Conservation (phyloP, 2,888 invertebrate species). For the Gastrophysa polygoni region DNA sequence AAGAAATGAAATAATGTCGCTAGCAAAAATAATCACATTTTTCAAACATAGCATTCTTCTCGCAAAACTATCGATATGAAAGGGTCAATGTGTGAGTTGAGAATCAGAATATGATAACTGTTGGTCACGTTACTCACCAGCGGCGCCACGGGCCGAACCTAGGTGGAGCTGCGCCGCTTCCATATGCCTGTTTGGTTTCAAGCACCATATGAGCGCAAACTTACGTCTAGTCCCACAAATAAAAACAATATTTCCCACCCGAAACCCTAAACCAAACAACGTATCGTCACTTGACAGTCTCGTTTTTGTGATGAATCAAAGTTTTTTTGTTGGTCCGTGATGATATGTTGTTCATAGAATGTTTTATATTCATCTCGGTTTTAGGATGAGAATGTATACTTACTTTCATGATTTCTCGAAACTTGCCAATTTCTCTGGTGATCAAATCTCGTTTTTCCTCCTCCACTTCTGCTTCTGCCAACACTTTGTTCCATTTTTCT, state of each 20-base stretch:
- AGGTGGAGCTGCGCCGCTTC: conserved; percentile 59
- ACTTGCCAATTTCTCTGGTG: conserved; percentile 96
- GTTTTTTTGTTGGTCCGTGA: no score
- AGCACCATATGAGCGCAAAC: conserved; percentile 59
- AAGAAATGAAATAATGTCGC: no score
- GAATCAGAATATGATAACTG: conserved; percentile 20
- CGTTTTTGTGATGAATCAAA: no score
- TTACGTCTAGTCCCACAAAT: conserved; percentile 51
- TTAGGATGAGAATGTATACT: conserved; percentile 46
- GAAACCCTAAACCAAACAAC: conserved; percentile 32
- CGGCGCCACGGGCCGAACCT: conserved; percentile 59
- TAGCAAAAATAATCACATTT: no score
- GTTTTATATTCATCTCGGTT: background rate
- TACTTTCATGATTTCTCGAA: conserved; percentile 97
- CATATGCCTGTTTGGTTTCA: conserved; percentile 61
- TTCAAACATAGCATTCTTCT: background rate
- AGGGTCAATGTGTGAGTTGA: conserved; percentile 8
- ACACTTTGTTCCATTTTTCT: conserved; percentile 68
- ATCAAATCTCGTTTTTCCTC: conserved; percentile 97
- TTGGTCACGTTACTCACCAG: conserved; percentile 56
- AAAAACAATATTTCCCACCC: conserved; percentile 35
- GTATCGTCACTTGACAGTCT: conserved; percentile 16
- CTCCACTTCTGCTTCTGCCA: conserved; percentile 89
- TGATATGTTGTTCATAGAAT: conserved; percentile 9
- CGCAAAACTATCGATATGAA: no score